Base-by-base conservation (phyloP, 1,140 invertebrate genomes). In the Cydia strobilella region DNA sequence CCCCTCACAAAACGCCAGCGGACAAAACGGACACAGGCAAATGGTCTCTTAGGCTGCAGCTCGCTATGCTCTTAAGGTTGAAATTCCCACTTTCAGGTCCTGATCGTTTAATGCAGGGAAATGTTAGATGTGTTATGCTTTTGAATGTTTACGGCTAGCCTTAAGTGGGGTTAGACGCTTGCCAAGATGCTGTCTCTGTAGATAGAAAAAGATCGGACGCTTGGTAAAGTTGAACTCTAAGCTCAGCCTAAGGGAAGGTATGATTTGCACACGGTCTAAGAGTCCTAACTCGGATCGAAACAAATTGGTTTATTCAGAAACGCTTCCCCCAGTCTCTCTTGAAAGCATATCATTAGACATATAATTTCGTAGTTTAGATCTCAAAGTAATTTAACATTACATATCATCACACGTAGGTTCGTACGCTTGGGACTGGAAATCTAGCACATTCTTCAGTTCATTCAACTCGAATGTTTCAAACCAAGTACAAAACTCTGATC, bases 1-100 rank as follows among this genome's bases (percentile, higher is more conserved):
- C 90, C 96, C 97, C 59, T 92, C 93, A 74, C 89, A 94, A 65
- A 93, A 93, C 77, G 88, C 92, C 66, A 93, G 94, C 73, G 94
- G 94, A 73, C 94, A 94, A 85, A 93, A 91, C 65, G 91, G 93
- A 6, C 91, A 93, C 79, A 85, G 89, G 82, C 90, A 90, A 79
- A 92, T 92, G 88, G 92, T 92, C 6, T 91, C 91, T 79, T 93
- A 92, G 86, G 72, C 31, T 18, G 5, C 63, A 27, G 51, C 7
- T 74, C 25, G 18, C 25, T 31, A 20, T n/a, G 65, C 27, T 66
- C 10, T 23, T 69, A 31, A 35, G 31, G 54, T 59, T 15, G 15
- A 66, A 66, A 31, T 66, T 18, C 65, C 27, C 7, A 27, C 23
- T 73, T 76, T 75, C 25, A 77, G 45, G 45, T 77, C 74, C 73